Evolutionary conservation across 2,888 invertebrate genomes (phyloP), one percentile per base, ranked within the genome.

Genomic region (Herminia tarsipennalis): DNA sequence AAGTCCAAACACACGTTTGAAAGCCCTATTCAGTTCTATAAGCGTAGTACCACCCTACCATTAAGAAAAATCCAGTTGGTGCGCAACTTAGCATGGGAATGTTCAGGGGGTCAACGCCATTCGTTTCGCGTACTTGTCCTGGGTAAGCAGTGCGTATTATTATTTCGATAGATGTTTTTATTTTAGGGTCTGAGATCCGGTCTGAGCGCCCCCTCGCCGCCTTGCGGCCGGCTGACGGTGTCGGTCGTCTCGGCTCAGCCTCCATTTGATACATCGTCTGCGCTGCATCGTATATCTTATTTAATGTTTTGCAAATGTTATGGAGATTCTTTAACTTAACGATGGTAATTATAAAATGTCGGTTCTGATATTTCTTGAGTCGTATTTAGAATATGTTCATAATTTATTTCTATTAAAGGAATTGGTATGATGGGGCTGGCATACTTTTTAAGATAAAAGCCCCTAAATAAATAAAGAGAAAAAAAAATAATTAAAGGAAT

Each of bases 101-200:
- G 81, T 73, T 82, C 85, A 78, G 86, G 86, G 88, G 90, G 90
- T 91, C 90, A 91, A 90, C 89, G 90, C 81, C 88, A 89, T 88
- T 84, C 83, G 83, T 78, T 81, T 84, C 85, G 83, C 83, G 88
- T 88, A 89, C 90, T 89, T 86, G 89, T 88, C 86, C 78, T 78
- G 84, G 69, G 83, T 80, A 81, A 82, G 83, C 81, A 81, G 86
- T 86, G 83, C 80, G 86, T 90, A 89, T 90, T 91, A 90, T 90
- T 91, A 90, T 89, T 90, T 79, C 83, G 88, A 89, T 87, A 86
- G 88, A 88, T 89, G 88, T 87, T 90, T 89, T 90, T 88, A 88
- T 88, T 90, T 88, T 83, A 88, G 90, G 90, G 90, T 88, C 87
- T 86, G 73, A 77, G 83, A 90, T 86, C 90, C 90, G 91, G 90